These are phyloP conservation scores for Bombus confusus DNA, from an alignment of 1,140 invertebrate species.

Conservation along the genomic window DNA sequence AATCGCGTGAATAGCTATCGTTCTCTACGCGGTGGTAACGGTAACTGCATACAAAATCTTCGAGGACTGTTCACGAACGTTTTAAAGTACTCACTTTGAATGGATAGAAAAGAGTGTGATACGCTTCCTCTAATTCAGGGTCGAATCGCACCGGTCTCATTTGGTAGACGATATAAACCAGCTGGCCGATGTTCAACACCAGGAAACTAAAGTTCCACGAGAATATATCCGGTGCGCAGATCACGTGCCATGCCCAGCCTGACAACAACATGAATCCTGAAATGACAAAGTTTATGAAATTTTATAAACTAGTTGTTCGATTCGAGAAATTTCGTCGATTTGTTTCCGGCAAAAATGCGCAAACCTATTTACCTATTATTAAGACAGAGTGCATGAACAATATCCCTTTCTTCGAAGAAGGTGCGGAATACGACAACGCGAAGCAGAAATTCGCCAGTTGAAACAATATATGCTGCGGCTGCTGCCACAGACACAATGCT, in stretches of 20 bases:
- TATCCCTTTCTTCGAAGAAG: conserved; percentile 89
- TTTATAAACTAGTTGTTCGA: neutral
- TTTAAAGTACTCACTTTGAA: conserved; percentile 87
- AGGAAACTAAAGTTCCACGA: conserved; percentile 95
- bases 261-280: conserved; percentile 91
- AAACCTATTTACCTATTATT: conserved; percentile 86
- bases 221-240: conserved; percentile 94
- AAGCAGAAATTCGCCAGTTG: conserved; percentile 91
- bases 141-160: conserved; percentile 93
- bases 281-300: conserved; percentile 46
- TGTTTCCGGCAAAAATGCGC: neutral
- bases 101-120: conserved; percentile 91
- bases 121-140: conserved; percentile 92
- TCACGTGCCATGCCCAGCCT: conserved; percentile 94
- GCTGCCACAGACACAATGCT: conserved; percentile 78
- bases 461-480: conserved; percentile 82
- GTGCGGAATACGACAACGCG: conserved; percentile 89
- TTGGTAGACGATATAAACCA: conserved; percentile 91
- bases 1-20: neutral
- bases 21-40: neutral
- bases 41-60: neutral
- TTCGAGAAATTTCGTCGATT: neutral
- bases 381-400: conserved; percentile 91
- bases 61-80: too few relatives aligned
- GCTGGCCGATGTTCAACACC: conserved; percentile 91